Base-by-base conservation (phyloP, 2,113 vertebrate species). In the Myotis lucifugus region DNA sequence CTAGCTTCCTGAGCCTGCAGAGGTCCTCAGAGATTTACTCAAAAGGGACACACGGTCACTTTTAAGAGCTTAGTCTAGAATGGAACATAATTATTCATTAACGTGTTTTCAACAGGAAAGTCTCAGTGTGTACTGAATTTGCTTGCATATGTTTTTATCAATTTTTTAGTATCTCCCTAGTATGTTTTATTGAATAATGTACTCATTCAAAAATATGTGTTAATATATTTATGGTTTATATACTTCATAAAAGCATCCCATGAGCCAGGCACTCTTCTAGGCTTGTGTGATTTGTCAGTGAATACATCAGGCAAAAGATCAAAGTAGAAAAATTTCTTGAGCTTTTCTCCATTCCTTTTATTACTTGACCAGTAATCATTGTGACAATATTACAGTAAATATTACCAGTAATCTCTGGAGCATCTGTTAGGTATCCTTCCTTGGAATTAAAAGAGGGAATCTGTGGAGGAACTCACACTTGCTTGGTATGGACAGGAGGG, bases 111-210 rank as follows among this genome's bases (percentile, higher is more conserved):
- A 90, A 79, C 23, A 37, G 85, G 94, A 85, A 73, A 88, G 81
- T 93, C 48, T 96, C 34, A 10, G 50, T 74, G 70, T 77, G 34
- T 87, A n/a, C 69, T 88, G 48, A 59, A 83, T 94, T 56, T 86
- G 50, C 67, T 90, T 87, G 54, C 84, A 85, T 84, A 70, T 69
- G 70, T 32, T 86, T 94, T 67, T 79, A 95, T 91, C 81, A 73
- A 82, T 69, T 18, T 46, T 77, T 59, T 8, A 95, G 48, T 52
- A 93, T 59, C 4, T 79, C 32, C 56, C 70, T 73, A 87, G 77
- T 42, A 72, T 37, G 8, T 54, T 85, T 70, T 56, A 15, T 8
- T 81, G 12, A 29, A 85, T 6, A n/a, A 1, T 34, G 25, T 78
- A 27, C 9, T 88, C n/a, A 78, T 50, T 90, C 17, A 77, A 50